phyloP scores from a whole-genome alignment of 2,797 vertebrate species.

The Podargus strigoides region DNA sequence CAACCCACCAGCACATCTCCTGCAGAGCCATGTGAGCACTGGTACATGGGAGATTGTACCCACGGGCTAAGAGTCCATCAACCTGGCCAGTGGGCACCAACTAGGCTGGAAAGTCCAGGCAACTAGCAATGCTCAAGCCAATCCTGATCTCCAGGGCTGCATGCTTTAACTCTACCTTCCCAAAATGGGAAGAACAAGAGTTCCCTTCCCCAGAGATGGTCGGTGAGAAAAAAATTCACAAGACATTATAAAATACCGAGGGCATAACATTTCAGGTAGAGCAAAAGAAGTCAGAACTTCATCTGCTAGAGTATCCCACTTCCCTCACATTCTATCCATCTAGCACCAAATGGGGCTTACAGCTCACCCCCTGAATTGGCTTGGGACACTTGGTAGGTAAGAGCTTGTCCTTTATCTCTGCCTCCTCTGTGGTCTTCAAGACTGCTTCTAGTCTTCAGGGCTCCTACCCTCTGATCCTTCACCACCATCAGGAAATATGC shows the following conservation, averaged over 20 bases:
- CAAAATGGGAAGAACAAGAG: not conserved
- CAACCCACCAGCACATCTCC: not conserved
- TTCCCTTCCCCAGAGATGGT: not conserved
- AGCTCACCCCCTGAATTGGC: not conserved
- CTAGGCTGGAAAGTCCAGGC: not conserved
- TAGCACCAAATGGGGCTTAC: not conserved
- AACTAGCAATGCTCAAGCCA: not conserved
- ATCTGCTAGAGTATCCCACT: not conserved
- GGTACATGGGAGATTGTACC: not conserved
- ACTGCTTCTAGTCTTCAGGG: not conserved
- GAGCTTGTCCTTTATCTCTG: not conserved
- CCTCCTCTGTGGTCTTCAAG: not conserved
- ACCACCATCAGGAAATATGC: not conserved
- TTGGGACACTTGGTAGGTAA: not conserved
- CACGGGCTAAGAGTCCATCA: not conserved
- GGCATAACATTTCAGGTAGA: not conserved
- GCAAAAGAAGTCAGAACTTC: not conserved
- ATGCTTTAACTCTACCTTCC: not conserved
- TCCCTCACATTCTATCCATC: not conserved
- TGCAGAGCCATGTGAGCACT: fast-evolving
- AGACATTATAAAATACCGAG: not conserved
- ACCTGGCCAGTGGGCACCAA: not conserved
- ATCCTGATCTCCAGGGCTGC: not conserved
- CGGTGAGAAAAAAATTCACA: not conserved
- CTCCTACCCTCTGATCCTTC: not conserved